These are phyloP conservation scores for Gyps fulvus DNA, from an alignment of 2,113 vertebrate species.

Conservation along the genomic window DNA sequence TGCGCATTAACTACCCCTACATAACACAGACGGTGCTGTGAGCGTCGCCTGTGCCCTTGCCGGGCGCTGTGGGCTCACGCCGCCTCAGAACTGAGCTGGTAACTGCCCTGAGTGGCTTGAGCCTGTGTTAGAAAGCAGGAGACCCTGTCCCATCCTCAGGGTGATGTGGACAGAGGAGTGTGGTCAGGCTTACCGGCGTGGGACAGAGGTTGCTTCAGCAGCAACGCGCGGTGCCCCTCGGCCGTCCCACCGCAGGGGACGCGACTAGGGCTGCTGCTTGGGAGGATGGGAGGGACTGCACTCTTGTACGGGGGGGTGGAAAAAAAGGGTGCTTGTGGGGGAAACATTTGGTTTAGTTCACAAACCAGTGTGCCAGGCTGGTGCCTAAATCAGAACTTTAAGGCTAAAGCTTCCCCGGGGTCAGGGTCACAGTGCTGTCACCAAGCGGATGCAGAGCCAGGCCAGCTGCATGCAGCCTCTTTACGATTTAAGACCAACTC, in stretches of 20 bases:
- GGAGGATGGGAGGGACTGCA: neutral
- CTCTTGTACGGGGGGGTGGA: neutral
- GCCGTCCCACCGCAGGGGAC: neutral
- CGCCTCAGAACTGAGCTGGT: neutral
- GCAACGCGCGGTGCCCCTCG: rapidly evolving
- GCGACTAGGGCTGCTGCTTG: neutral
- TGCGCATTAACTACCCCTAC: rapidly evolving
- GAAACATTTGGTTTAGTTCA: neutral
- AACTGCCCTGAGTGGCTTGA: neutral
- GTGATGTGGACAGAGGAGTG: neutral
- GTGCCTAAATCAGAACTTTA: neutral
- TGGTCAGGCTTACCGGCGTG: neutral
- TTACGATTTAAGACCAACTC: neutral
- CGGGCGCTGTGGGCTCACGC: neutral
- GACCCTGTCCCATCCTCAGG: neutral
- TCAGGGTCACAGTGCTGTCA: neutral
- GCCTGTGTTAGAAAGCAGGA: neutral
- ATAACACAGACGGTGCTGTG: neutral
- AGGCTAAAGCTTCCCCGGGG: neutral
- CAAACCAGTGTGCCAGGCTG: neutral
- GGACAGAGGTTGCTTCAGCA: neutral
- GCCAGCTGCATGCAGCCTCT: neutral
- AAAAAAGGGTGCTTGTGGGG: neutral
- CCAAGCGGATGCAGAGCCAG: rapidly evolving
- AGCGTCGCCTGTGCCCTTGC: neutral